phyloP scores from a whole-genome alignment of 2,113 vertebrate species.

The Percina caprodes region DNA sequence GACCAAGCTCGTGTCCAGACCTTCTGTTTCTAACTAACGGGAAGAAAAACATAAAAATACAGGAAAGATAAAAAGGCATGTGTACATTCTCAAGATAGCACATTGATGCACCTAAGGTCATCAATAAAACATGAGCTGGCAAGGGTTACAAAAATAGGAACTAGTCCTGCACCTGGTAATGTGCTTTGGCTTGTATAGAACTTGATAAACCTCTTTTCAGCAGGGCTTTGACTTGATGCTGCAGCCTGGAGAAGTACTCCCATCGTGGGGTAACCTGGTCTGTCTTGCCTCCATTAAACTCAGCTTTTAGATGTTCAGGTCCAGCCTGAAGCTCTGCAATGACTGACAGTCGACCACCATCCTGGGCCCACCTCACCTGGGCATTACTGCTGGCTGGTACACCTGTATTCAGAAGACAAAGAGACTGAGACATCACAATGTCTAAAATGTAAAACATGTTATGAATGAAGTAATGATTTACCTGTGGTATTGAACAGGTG shows the following conservation, averaged over 20 bases:
- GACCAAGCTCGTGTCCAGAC: slow-evolving; percentile 64
- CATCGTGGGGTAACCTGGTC: slow-evolving; percentile 12
- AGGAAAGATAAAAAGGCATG: not conserved
- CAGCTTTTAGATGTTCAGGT: slow-evolving; percentile 63
- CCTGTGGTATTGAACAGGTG: slow-evolving; percentile 81
- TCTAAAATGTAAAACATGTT: not conserved
- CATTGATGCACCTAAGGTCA: not conserved
- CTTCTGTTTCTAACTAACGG: slow-evolving; percentile 70
- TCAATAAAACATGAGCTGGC: not conserved
- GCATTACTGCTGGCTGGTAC: slow-evolving; percentile 74
- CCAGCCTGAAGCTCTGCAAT: slow-evolving; percentile 73
- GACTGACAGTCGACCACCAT: slow-evolving; percentile 55
- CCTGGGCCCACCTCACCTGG: slow-evolving; percentile 58
- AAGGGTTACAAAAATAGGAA: not conserved
- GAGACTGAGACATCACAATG: not conserved
- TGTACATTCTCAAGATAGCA: not conserved
- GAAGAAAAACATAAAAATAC: slow-evolving; percentile 12
- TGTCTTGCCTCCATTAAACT: slow-evolving; percentile 65
- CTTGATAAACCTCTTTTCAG: slow-evolving; percentile 75
- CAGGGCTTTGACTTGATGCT: slow-evolving; percentile 78
- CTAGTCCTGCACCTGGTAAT: slow-evolving; percentile 81
- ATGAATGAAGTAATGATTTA: slow-evolving; percentile 49
- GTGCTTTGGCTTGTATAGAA: slow-evolving; percentile 70
- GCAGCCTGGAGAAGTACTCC: slow-evolving; percentile 71
- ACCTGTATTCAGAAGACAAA: slow-evolving; percentile 73